Evolutionary conservation across 2,888 invertebrate species (phyloP).

Genomic region (Acleris cristana): DNA sequence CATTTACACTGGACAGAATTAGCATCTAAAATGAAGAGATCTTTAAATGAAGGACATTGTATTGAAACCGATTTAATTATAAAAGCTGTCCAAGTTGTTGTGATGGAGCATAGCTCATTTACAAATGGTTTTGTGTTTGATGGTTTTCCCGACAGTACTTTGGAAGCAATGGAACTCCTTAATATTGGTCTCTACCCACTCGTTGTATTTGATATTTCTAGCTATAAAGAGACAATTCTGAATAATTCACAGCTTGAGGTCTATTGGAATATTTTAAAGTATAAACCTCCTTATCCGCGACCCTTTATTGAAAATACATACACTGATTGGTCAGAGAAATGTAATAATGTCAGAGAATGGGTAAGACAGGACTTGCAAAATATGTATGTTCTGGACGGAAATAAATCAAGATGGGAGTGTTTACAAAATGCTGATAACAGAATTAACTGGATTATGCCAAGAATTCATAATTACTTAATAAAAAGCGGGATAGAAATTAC

Average conservation of each 20-base stretch:
- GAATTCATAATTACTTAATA: conserved; percentile 79
- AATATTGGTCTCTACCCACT: conserved; percentile 82
- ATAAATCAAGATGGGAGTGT: conserved; percentile 82
- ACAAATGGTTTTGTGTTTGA: conserved; percentile 86
- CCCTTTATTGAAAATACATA: conserved; percentile 72
- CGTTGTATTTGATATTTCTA: conserved; percentile 80
- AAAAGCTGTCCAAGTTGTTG: conserved; percentile 78
- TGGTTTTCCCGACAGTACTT: conserved; percentile 83
- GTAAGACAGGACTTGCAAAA: conserved; percentile 82
- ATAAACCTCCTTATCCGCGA: conserved; percentile 63
- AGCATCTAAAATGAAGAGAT: conserved; percentile 65
- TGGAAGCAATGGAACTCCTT: conserved; percentile 76
- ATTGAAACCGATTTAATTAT: conserved; percentile 73
- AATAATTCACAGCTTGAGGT: conserved; percentile 70
- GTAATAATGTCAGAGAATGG: conserved; percentile 72
- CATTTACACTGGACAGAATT: conserved; percentile 80
- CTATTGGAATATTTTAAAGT: conserved; percentile 58
- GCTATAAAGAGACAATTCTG: conserved; percentile 60
- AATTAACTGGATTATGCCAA: conserved; percentile 63
- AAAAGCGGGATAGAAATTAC: conserved; percentile 77
- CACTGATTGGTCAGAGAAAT: conserved; percentile 65
- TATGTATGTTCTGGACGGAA: conserved; percentile 73
- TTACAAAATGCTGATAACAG: conserved; percentile 68
- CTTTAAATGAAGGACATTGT: conserved; percentile 69
- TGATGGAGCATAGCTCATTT: conserved; percentile 72